Evolutionary conservation across 2,113 vertebrate species (phyloP).

Genomic region (Carassius gibelio): DNA sequence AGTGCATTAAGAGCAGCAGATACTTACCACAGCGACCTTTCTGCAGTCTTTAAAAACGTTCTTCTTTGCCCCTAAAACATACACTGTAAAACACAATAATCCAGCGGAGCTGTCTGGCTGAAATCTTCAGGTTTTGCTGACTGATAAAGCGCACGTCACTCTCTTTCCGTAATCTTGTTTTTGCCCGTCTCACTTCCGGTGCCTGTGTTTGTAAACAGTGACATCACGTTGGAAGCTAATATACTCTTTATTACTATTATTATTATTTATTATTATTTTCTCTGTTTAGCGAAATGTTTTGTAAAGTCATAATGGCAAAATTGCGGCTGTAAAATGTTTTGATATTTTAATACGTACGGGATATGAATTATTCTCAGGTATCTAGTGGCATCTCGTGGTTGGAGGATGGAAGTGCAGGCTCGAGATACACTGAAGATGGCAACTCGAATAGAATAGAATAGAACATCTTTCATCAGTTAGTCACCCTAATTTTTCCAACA

Average conservation of each 20-base stretch:
- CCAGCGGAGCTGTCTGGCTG: background rate
- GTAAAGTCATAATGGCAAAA: background rate
- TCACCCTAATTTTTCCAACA: background rate
- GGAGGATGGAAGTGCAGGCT: constrained; percentile 6
- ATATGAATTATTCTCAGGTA: background rate
- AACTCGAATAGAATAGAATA: background rate
- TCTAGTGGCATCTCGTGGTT: constrained; percentile 25
- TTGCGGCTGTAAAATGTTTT: background rate
- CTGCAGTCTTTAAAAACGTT: background rate
- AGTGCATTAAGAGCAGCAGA: background rate
- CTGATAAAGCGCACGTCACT: background rate
- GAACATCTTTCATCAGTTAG: background rate
- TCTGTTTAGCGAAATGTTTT: background rate
- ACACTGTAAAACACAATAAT: background rate
- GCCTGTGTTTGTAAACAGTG: constrained; percentile 46
- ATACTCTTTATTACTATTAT: background rate
- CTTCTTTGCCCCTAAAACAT: background rate
- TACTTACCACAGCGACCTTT: background rate
- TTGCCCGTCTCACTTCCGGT: constrained; percentile 50
- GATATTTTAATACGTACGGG: background rate
- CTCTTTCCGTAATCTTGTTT: constrained; percentile 41
- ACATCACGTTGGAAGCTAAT: background rate
- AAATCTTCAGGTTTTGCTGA: background rate
- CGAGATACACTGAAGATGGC: no score
- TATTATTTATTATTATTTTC: background rate